Evolutionary conservation across 64 coral and sea anemone species (phyloP).

Genomic region (Montipora foliosa): DNA sequence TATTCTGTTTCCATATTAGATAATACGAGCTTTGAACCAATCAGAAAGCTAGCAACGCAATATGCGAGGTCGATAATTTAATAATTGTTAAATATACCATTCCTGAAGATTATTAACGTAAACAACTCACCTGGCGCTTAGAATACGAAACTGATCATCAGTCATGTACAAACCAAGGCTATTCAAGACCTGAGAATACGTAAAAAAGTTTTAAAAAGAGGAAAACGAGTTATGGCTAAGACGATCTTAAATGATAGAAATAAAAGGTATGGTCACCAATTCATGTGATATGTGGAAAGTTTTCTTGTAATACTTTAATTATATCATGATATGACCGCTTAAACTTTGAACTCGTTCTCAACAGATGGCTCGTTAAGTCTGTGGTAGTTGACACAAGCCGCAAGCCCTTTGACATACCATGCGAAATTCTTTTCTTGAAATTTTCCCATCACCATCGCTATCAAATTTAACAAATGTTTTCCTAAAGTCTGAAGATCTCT

Average conservation of each 20-base stretch:
- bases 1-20: too few species aligned
- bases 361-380: background rate
- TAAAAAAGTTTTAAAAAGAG: background rate
- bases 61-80: too few species aligned
- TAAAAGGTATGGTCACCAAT: too few species aligned
- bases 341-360: too few species aligned
- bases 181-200: conserved; percentile 74
- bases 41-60: too few species aligned
- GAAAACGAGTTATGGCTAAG: background rate
- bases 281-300: too few species aligned
- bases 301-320: too few species aligned
- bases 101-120: background rate
- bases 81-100: too few species aligned
- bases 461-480: conserved; percentile 99
- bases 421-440: conserved; percentile 96
- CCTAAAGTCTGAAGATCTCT: conserved; percentile 89
- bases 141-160: conserved; percentile 94
- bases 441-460: conserved; percentile 87
- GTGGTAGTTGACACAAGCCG: background rate
- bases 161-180: conserved; percentile 89
- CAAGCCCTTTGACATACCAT: conserved; percentile 43
- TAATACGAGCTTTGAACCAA: too few species aligned
- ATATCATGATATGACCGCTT: too few species aligned
- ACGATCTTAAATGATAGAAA: too few species aligned
- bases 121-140: conserved; percentile 72